These are phyloP conservation scores for Tragulus kanchil DNA, from an alignment of 2,113 vertebrate genomes.

Conservation along the genomic window DNA sequence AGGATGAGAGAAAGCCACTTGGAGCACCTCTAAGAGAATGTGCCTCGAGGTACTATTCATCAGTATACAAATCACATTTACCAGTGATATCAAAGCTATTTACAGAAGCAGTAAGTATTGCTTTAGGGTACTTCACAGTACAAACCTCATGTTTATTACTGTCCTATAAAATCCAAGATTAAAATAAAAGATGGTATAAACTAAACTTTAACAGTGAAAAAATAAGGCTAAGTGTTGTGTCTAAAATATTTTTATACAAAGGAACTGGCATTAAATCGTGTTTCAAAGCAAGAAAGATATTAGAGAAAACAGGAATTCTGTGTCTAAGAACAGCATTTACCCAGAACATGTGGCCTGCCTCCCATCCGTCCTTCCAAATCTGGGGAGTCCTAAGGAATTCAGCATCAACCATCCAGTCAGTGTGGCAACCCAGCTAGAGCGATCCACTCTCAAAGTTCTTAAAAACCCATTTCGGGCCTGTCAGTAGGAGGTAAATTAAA, in stretches of 20 bases:
- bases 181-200: neutral
- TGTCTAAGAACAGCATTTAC: conserved; percentile 66
- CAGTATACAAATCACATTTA: conserved; percentile 16
- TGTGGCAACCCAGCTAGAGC: conserved; percentile 69
- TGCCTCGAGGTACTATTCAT: neutral
- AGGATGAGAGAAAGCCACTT: neutral
- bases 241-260: conserved; percentile 12
- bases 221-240: neutral
- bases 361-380: conserved; percentile 72
- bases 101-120: neutral
- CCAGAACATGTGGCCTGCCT: conserved; percentile 59
- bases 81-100: conserved; percentile 24
- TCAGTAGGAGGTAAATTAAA: conserved; percentile 89
- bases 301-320: conserved; percentile 75
- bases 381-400: conserved; percentile 78
- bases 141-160: conserved; percentile 29
- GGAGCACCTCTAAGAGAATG: neutral
- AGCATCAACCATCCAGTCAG: conserved; percentile 75
- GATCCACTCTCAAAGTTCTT: conserved; percentile 86
- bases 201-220: conserved; percentile 41
- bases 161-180: conserved; percentile 23
- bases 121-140: neutral
- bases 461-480: conserved; percentile 87
- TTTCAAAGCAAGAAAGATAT: conserved; percentile 75
- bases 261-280: conserved; percentile 72